Evolutionary conservation across 2,113 vertebrate species (phyloP).

Genomic region (Chaetorhynchus papuensis): DNA sequence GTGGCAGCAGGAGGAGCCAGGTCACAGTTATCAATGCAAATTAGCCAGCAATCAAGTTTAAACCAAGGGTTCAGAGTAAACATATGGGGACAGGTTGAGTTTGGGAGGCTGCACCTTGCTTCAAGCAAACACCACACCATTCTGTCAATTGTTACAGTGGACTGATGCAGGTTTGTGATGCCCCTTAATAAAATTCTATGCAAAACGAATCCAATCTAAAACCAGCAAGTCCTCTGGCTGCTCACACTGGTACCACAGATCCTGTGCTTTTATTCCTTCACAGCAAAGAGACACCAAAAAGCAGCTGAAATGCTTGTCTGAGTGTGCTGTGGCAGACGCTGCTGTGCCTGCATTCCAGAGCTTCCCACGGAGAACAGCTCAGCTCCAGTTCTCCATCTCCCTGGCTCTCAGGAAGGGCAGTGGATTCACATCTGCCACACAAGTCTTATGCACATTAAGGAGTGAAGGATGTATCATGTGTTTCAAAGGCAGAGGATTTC

Average conservation of each 20-base stretch:
- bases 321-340: background rate
- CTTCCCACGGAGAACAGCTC: background rate
- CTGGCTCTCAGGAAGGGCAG: background rate
- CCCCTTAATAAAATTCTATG: background rate
- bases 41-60: background rate
- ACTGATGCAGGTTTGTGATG: background rate
- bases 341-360: background rate
- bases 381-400: background rate
- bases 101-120: background rate
- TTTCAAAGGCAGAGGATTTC: background rate
- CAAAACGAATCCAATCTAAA: background rate
- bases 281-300: background rate
- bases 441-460: background rate
- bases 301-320: background rate
- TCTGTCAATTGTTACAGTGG: fast-evolving
- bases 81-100: background rate
- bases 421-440: background rate
- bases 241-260: background rate
- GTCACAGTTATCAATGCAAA: background rate
- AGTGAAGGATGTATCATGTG: background rate
- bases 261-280: background rate
- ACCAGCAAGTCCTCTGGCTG: background rate
- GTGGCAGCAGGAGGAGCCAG: background rate
- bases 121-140: background rate
- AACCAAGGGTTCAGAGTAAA: background rate